Evolutionary conservation across 2,113 vertebrate species (phyloP).

Genomic region (Lepidothrix coronata): DNA sequence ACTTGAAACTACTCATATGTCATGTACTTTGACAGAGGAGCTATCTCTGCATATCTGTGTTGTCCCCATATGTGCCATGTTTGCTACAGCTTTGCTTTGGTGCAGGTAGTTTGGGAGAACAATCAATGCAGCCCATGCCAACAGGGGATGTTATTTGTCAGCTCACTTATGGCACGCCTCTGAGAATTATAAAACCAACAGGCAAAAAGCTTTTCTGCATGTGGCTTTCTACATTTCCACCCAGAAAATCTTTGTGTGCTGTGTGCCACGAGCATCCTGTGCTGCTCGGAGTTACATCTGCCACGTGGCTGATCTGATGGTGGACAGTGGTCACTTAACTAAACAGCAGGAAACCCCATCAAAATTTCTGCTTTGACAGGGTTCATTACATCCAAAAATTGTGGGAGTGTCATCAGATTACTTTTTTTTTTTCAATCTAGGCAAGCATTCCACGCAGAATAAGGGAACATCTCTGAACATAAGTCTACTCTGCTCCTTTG

Average conservation of each 20-base stretch:
- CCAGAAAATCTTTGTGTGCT: background rate
- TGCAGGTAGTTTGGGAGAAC: background rate
- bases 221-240: background rate
- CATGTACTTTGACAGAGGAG: background rate
- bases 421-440: background rate
- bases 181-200: background rate
- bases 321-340: too few species aligned
- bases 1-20: background rate
- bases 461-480: background rate
- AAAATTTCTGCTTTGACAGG: background rate
- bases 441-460: background rate
- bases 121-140: background rate
- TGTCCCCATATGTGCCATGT: background rate
- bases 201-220: background rate
- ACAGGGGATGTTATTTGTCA: background rate
- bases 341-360: background rate
- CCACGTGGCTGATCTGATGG: fast-evolving
- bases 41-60: background rate
- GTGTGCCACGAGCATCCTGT: fast-evolving
- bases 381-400: background rate
- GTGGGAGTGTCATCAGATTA: background rate
- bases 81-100: background rate
- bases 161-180: background rate
- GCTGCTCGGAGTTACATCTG: background rate
- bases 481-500: background rate